Conservation (phyloP, 2,888 invertebrate genomes). For the Micropterix aruncella region DNA sequence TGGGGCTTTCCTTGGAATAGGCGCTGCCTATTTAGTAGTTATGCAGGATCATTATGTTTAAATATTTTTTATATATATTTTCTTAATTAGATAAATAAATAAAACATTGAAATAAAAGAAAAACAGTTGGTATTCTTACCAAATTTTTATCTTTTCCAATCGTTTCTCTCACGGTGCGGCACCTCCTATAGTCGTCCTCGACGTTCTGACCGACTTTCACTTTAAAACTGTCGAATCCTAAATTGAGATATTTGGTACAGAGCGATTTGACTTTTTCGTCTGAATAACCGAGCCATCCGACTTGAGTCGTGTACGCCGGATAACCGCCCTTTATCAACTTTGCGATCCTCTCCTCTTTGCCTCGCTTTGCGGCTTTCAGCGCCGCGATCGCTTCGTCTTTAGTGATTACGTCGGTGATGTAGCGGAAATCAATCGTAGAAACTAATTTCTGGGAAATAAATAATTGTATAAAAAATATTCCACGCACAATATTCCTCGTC, state of each 20-base stretch:
- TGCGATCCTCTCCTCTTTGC: conserved; percentile 48
- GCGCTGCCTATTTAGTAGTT: no score
- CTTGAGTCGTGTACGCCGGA: conserved; percentile 79
- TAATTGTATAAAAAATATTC: no score
- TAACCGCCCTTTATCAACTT: conserved; percentile 54
- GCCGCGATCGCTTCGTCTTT: conserved; percentile 67
- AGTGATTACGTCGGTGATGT: conserved; percentile 69
- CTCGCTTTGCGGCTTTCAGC: conserved; percentile 39
- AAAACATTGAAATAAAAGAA: no score
- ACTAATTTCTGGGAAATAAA: conserved; percentile 42
- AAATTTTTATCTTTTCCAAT: conserved; percentile 64
- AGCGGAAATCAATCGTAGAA: conserved; percentile 77
- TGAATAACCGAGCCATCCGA: conserved; percentile 82
- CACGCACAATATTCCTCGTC: no score
- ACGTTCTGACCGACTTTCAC: conserved; percentile 78
- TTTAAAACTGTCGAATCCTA: conserved; percentile 76
- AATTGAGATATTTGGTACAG: conserved; percentile 54
- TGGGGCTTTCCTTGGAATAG: no score
- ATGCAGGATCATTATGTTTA: no score
- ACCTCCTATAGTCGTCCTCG: conserved; percentile 61
- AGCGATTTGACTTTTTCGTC: conserved; percentile 57
- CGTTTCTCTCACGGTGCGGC: conserved; percentile 53
- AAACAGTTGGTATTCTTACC: no score
- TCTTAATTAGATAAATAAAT: no score
- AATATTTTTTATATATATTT: no score